Conservation (phyloP, 2,888 invertebrate species). For the Onchidella celtica region DNA sequence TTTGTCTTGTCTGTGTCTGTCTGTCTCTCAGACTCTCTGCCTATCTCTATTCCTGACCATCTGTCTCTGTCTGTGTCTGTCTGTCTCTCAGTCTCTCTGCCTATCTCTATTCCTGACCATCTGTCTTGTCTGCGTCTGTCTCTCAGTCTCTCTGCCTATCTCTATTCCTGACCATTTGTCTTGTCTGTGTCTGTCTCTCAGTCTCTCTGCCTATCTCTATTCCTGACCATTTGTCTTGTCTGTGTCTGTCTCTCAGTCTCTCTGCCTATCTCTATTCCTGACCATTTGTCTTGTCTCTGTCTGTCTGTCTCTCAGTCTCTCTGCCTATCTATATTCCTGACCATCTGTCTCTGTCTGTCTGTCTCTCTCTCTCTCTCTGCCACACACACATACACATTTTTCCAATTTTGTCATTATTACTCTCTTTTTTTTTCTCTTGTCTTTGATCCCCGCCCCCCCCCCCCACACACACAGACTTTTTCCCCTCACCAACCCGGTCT, state of each 20-base stretch:
- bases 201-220: too few relatives aligned
- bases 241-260: too few relatives aligned
- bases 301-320: too few relatives aligned
- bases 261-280: too few relatives aligned
- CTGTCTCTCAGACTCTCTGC: neutral
- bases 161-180: too few relatives aligned
- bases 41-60: slow-evolving; percentile 25
- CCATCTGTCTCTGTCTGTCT: slow-evolving; percentile 3
- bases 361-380: slow-evolving; percentile 1
- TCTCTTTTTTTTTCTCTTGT: slow-evolving; percentile 17
- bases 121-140: too few relatives aligned
- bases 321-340: neutral
- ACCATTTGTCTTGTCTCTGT: too few relatives aligned
- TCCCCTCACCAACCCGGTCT: neutral
- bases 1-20: neutral
- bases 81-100: slow-evolving; percentile 33
- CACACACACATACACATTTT: neutral
- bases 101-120: too few relatives aligned
- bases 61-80: slow-evolving; percentile 34
- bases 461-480: slow-evolving; percentile 1
- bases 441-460: slow-evolving; percentile 13
- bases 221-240: too few relatives aligned
- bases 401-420: neutral
- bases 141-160: slow-evolving; percentile 29
- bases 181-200: too few relatives aligned